Evolutionary conservation across 2,113 vertebrate species (phyloP).

Genomic region (Rissa tridactyla): DNA sequence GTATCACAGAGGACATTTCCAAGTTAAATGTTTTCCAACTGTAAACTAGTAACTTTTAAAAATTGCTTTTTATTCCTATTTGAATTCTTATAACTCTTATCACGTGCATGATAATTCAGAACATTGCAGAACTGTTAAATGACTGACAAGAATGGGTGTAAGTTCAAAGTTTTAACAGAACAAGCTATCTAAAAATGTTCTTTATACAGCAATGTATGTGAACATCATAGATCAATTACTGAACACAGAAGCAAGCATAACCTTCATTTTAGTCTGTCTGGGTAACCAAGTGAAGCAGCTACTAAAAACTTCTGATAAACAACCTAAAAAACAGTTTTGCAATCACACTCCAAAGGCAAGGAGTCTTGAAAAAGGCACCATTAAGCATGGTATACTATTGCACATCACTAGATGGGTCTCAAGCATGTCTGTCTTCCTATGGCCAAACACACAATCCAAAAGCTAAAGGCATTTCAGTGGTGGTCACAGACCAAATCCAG

Average conservation of each 20-base stretch:
- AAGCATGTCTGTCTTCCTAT: accelerated
- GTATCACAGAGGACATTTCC: background rate
- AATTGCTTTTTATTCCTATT: background rate
- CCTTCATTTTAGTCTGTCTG: background rate
- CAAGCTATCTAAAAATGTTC: background rate
- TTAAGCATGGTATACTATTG: background rate
- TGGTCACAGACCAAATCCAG: background rate
- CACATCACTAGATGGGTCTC: background rate
- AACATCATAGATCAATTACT: background rate
- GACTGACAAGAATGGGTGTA: background rate
- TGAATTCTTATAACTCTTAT: background rate
- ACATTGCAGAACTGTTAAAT: background rate
- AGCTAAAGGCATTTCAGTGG: background rate
- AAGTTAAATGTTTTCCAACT: background rate
- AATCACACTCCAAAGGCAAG: background rate
- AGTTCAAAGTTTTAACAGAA: background rate
- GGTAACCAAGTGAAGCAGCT: background rate
- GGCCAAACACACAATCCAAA: accelerated
- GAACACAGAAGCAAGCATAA: background rate
- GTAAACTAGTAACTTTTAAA: background rate
- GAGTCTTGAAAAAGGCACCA: background rate
- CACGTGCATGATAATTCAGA: background rate
- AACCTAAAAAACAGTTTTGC: background rate
- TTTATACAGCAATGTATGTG: background rate
- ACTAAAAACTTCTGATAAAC: background rate